A percentile compares a stretch with the other conserved stretches of the same genome.
Conservation (phyloP, 2,888 invertebrate species). For the Taphrorychus bicolor region DNA sequence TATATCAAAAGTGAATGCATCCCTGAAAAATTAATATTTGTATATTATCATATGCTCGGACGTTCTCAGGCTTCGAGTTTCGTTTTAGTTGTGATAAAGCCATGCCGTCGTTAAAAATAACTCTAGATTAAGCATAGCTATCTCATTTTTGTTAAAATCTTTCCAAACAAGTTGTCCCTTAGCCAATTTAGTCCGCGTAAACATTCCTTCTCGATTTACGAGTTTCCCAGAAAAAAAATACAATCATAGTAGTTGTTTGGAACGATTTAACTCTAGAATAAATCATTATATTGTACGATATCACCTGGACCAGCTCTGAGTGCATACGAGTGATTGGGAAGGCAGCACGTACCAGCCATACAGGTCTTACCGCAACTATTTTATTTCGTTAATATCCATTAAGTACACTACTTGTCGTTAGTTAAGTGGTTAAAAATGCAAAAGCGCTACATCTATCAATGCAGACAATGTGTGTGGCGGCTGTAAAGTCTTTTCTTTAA, state of each 20-base stretch:
- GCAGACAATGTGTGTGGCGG: slow-evolving; percentile 73
- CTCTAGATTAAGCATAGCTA: slow-evolving; percentile 6
- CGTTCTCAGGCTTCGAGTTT: neutral
- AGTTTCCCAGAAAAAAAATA: too few species aligned
- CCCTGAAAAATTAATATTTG: neutral
- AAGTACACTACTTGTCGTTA: slow-evolving; percentile 35
- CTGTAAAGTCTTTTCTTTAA: slow-evolving; percentile 47
- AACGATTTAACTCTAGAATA: slow-evolving; percentile 2
- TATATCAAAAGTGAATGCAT: too few species aligned
- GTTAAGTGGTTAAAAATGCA: slow-evolving; percentile 36
- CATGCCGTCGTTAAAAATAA: neutral
- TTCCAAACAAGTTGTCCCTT: slow-evolving; percentile 17
- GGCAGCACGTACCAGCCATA: slow-evolving; percentile 58
- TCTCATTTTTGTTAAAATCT: neutral
- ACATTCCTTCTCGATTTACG: neutral
- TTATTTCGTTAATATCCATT: slow-evolving; percentile 19
- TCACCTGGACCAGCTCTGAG: slow-evolving; percentile 56
- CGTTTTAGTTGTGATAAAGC: neutral
- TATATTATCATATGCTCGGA: neutral
- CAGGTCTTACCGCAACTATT: slow-evolving; percentile 54
- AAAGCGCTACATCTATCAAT: slow-evolving; percentile 56
- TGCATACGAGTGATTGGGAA: slow-evolving; percentile 58
- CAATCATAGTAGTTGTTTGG: slow-evolving; percentile 12
- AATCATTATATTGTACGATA: slow-evolving; percentile 1
- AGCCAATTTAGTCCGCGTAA: neutral